Conservation (phyloP, 2,888 invertebrate genomes). For the Polietes domitor region DNA sequence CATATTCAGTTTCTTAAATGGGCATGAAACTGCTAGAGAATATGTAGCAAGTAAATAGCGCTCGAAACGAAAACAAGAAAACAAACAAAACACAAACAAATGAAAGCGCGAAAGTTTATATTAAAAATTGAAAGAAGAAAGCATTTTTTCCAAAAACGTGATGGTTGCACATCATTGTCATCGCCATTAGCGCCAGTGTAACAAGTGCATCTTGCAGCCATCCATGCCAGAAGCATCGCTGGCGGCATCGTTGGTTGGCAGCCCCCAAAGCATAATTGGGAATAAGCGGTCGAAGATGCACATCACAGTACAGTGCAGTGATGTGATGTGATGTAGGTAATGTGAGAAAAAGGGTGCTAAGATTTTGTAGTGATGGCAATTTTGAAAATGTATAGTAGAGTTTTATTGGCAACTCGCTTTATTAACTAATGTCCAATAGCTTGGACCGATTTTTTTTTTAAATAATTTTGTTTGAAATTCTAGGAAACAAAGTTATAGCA, state of each 20-base stretch:
- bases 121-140: slow-evolving; percentile 40
- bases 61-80: not conserved
- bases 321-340: not conserved
- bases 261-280: slow-evolving; percentile 50
- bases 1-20: slow-evolving; percentile 10
- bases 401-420: too few species aligned
- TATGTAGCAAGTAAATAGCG: too few species aligned
- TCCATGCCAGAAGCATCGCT: not conserved
- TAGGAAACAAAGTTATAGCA: too few species aligned
- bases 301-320: too few species aligned
- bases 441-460: too few species aligned
- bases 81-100: slow-evolving; percentile 52
- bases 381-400: not conserved
- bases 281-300: slow-evolving; percentile 38
- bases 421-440: too few species aligned
- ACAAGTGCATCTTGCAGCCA: slow-evolving; percentile 27
- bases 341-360: not conserved
- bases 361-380: not conserved
- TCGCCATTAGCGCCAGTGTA: slow-evolving; percentile 11
- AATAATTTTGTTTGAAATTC: too few species aligned
- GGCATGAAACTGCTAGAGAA: too few species aligned
- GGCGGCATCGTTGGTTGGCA: not conserved
- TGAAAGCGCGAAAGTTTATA: slow-evolving; percentile 67
- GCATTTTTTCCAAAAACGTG: slow-evolving; percentile 27
- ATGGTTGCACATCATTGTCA: slow-evolving; percentile 25